Conservation (phyloP, 2,113 vertebrate species). For the Chaetorhynchus papuensis region DNA sequence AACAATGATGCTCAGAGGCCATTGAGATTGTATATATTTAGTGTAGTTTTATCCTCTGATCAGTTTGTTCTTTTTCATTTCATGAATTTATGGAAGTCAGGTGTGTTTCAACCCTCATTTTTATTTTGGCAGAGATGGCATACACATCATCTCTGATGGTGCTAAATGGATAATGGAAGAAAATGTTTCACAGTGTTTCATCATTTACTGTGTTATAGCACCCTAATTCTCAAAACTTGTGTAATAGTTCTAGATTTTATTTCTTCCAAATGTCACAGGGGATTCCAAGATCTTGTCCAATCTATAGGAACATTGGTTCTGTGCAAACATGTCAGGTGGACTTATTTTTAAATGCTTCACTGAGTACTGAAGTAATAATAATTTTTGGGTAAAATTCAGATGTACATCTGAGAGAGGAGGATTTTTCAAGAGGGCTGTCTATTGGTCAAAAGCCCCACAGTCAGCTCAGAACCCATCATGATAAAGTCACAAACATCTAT, state of each 20-base stretch:
- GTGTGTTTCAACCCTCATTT: slow-evolving; percentile 37
- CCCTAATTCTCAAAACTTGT: neutral
- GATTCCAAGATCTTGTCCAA: neutral
- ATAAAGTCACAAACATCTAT: neutral
- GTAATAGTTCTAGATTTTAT: neutral
- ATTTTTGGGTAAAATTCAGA: neutral
- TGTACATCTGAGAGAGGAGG: neutral
- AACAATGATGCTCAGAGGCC: slow-evolving; percentile 33
- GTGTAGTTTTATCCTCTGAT: slow-evolving; percentile 53
- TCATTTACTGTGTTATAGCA: slow-evolving; percentile 2
- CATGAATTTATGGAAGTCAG: slow-evolving; percentile 49
- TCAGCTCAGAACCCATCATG: neutral
- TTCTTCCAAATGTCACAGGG: neutral
- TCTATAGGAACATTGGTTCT: neutral
- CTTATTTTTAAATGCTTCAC: neutral
- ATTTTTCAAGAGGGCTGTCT: neutral
- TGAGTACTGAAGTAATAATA: neutral
- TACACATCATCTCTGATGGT: neutral
- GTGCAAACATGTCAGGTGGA: neutral
- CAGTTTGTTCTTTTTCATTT: slow-evolving; percentile 44
- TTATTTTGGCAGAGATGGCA: neutral
- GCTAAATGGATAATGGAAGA: slow-evolving; percentile 34
- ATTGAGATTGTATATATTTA: slow-evolving; percentile 43
- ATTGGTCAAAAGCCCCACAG: neutral
- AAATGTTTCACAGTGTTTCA: neutral